These are phyloP conservation scores for Strigamia transsilvanica DNA, from an alignment of 2,888 invertebrate genomes.

Conservation along the genomic window DNA sequence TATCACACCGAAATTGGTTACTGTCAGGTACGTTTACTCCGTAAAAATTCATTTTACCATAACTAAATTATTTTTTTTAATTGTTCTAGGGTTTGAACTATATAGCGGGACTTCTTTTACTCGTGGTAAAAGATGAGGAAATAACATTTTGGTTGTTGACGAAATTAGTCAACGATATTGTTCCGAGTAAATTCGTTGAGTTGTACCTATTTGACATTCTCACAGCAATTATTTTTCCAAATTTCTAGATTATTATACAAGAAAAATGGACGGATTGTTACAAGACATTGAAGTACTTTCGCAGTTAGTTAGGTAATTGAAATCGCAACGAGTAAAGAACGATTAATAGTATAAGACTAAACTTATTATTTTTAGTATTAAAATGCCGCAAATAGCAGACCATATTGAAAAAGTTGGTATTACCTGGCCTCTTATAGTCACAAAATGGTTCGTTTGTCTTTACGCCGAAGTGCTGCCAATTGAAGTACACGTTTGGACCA, in stretches of 20 bases:
- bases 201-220: background rate
- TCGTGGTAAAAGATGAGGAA: conserved; percentile 89
- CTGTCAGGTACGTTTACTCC: conserved; percentile 72
- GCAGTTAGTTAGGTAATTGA: conserved; percentile 74
- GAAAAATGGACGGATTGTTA: conserved; percentile 87
- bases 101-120: conserved; percentile 83
- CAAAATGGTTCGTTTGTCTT: conserved; percentile 95
- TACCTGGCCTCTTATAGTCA: conserved; percentile 89
- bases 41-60: background rate
- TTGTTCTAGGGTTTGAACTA: conserved; percentile 83
- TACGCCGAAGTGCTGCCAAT: conserved; percentile 92
- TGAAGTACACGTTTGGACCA: conserved; percentile 69
- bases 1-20: conserved; percentile 88
- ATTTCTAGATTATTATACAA: conserved; percentile 77
- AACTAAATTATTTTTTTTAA: conserved; percentile 33
- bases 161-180: conserved; percentile 82
- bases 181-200: conserved; percentile 69
- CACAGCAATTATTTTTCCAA: conserved; percentile 28
- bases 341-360: no score
- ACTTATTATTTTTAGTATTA: conserved; percentile 68
- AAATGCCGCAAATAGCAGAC: conserved; percentile 80
- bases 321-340: background rate
- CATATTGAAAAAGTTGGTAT: conserved; percentile 82
- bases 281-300: conserved; percentile 89
- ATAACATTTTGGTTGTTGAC: conserved; percentile 92